These are phyloP conservation scores for Drosophila cyrtoloma DNA, from an alignment of 2,888 invertebrate species.

Conservation along the genomic window DNA sequence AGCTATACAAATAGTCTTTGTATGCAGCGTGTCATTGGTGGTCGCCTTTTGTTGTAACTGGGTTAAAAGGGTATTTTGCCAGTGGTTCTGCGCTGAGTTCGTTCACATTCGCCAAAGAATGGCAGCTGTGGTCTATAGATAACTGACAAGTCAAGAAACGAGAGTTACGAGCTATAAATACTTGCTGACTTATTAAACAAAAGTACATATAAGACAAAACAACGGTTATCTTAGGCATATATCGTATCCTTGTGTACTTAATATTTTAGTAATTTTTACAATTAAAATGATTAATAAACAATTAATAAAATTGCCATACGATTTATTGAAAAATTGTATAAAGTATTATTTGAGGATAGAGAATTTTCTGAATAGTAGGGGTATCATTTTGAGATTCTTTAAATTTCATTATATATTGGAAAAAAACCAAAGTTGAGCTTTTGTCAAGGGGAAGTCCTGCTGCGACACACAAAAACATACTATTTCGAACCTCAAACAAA, in stretches of 20 bases:
- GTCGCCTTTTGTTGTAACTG: conserved; percentile 48
- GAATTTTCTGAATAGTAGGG: not conserved
- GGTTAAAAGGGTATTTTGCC: conserved; percentile 41
- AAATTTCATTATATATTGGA: not conserved
- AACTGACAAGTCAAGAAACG: conserved; percentile 25
- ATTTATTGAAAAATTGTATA: not conserved
- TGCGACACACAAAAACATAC: not conserved
- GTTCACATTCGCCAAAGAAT: conserved; percentile 34
- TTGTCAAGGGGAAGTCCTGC: not conserved
- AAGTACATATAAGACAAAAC: not conserved
- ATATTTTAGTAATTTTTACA: not conserved
- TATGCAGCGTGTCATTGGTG: conserved; percentile 19
- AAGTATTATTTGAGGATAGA: not conserved
- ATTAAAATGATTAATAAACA: not conserved
- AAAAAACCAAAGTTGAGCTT: not conserved
- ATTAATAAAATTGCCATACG: not conserved
- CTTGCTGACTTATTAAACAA: not conserved
- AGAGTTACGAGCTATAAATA: not conserved
- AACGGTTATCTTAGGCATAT: not conserved
- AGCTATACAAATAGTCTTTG: conserved; percentile 43
- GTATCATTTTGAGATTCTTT: not conserved
- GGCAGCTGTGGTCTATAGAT: conserved; percentile 12
- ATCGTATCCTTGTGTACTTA: not conserved
- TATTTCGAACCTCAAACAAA: not conserved
- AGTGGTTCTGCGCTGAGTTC: conserved; percentile 25